Conservation (phyloP, 2,888 invertebrate species). For the Neoitamus cyanurus region DNA sequence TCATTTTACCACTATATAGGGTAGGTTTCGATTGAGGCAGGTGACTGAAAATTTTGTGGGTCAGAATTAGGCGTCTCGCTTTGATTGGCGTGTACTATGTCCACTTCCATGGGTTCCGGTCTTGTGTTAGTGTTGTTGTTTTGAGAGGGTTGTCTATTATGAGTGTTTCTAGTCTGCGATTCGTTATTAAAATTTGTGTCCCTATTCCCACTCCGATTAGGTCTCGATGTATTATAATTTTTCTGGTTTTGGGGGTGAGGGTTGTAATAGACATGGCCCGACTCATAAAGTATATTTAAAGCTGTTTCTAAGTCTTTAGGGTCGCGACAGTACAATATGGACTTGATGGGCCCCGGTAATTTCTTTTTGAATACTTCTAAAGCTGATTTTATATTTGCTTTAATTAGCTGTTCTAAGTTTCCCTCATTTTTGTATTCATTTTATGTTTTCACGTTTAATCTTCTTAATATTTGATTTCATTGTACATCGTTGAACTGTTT, state of each 20-base stretch:
- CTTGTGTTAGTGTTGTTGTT: background rate
- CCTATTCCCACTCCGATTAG: no score
- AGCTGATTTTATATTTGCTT: conserved; percentile 9
- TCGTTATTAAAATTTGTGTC: no score
- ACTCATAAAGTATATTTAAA: background rate
- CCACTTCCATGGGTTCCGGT: background rate
- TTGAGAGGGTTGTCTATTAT: background rate
- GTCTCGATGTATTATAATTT: no score
- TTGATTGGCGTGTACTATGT: background rate
- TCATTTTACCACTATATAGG: no score
- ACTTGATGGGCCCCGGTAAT: conserved; percentile 19
- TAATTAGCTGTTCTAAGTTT: background rate
- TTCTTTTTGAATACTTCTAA: conserved; percentile 18
- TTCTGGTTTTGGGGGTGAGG: no score
- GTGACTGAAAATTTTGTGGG: no score
- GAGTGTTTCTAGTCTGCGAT: background rate
- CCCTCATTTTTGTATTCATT: background rate
- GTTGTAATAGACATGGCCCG: background rate
- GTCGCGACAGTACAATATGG: background rate
- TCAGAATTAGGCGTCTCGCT: background rate
- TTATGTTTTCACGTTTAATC: background rate
- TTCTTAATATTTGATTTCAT: conserved; percentile 20
- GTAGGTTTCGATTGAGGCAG: no score
- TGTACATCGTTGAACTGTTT: background rate
- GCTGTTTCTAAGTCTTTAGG: background rate